phyloP scores from a whole-genome alignment of 1,140 invertebrate species.

The Habropoda laboriosa region DNA sequence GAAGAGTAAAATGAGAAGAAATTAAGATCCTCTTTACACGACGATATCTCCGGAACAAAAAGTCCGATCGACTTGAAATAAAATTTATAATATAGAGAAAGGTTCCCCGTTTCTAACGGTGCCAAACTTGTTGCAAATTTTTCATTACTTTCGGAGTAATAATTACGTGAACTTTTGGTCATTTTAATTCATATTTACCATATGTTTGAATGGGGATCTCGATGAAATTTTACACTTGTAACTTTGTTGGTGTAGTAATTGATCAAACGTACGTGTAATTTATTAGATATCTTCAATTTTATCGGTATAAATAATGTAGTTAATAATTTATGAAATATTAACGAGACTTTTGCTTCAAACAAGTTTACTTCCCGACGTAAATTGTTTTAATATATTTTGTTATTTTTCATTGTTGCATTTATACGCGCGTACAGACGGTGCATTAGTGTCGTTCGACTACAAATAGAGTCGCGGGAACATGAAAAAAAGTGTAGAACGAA shows the following conservation, averaged over 20 bases:
- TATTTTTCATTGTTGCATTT: neutral
- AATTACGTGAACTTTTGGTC: neutral
- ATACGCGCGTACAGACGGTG: too few relatives aligned
- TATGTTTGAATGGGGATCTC: neutral
- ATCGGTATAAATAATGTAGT: neutral
- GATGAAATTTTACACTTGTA: too few relatives aligned
- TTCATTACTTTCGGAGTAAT: neutral
- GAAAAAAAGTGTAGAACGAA: neutral
- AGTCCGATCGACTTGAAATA: neutral
- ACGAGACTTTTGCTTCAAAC: too few relatives aligned
- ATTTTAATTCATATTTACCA: neutral
- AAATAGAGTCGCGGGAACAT: neutral
- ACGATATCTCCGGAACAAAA: neutral
- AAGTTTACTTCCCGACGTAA: neutral
- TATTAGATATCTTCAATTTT: neutral
- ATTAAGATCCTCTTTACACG: neutral
- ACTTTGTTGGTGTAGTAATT: too few relatives aligned
- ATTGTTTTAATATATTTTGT: neutral
- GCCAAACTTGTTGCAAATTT: neutral
- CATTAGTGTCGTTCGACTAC: neutral
- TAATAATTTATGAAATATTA: neutral
- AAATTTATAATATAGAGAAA: neutral
- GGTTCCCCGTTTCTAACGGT: neutral
- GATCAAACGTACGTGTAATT: neutral
- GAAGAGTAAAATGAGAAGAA: neutral